Evolutionary conservation across 2,888 invertebrate species (phyloP).

Genomic region (Stenoptilia bipunctidactyla): DNA sequence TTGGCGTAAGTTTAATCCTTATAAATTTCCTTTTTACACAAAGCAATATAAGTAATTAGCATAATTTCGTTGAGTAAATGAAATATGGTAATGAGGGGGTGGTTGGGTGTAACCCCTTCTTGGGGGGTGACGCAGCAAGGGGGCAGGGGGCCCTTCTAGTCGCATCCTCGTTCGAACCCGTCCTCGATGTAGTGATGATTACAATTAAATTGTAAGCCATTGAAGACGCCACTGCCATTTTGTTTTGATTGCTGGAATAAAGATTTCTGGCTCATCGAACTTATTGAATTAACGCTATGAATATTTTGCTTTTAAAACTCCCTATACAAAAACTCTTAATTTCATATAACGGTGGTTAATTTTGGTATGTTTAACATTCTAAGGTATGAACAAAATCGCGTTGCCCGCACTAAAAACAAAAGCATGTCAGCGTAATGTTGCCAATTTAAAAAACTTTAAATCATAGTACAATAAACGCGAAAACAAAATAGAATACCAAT

Average conservation of each 20-base stretch:
- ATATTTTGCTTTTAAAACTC: too few species aligned
- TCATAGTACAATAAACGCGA: too few species aligned
- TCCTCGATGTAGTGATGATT: conserved; percentile 67
- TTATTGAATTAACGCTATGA: too few species aligned
- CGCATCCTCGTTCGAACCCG: conserved; percentile 65
- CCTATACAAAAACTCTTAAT: too few species aligned
- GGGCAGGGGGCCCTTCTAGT: conserved; percentile 38
- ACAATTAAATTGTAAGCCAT: conserved; percentile 65
- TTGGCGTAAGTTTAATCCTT: conserved; percentile 66
- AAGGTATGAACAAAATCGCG: too few species aligned
- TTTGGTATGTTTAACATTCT: too few species aligned
- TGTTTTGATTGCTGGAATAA: conserved; percentile 48
- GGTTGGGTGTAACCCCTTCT: conserved; percentile 43
- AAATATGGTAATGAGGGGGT: conserved; percentile 70
- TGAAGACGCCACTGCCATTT: conserved; percentile 46
- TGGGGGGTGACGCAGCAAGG: conserved; percentile 28
- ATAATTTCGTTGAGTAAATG: conserved; percentile 73
- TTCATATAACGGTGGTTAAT: too few species aligned
- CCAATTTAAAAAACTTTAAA: too few species aligned
- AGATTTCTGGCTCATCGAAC: too few species aligned
- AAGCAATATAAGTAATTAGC: conserved; percentile 73
- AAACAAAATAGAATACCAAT: conserved; percentile 47
- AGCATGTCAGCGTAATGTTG: too few species aligned
- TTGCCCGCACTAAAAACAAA: too few species aligned
- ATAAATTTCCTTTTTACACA: conserved; percentile 73